Evolutionary conservation across 1,140 invertebrate genomes (phyloP).

Genomic region (Tetranychus urticae): DNA sequence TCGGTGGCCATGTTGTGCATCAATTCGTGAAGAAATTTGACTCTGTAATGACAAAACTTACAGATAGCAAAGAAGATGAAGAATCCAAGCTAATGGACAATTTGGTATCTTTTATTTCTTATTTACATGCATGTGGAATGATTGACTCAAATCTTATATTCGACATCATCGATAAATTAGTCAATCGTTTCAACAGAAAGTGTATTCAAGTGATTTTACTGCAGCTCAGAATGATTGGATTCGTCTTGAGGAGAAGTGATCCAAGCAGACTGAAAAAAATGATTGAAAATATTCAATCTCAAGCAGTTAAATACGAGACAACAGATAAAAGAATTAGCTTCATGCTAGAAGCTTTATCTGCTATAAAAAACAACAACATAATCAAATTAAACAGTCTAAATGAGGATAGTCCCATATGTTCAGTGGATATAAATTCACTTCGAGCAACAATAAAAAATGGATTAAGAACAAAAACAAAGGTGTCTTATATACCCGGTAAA

Average conservation of each 20-base stretch:
- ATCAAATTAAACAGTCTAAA: background rate
- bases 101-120: constrained; percentile 1
- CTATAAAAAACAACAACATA: constrained; percentile 10
- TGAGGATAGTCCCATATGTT: background rate
- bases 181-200: constrained; percentile 5
- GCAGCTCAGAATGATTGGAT: constrained; percentile 5
- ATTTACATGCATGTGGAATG: constrained; percentile 2
- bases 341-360: constrained; percentile 7
- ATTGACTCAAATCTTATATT: constrained; percentile 5
- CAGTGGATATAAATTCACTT: background rate
- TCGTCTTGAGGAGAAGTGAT: constrained; percentile 6
- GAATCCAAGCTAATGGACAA: constrained; percentile 8
- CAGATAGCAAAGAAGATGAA: background rate
- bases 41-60: background rate
- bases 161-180: constrained; percentile 5
- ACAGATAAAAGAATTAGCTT: constrained; percentile 3
- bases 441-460: constrained; percentile 1
- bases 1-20: constrained; percentile 6
- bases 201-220: constrained; percentile 8
- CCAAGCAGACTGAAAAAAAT: constrained; percentile 5
- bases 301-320: background rate
- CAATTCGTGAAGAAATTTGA: constrained; percentile 2
- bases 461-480: constrained; percentile 1
- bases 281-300: constrained; percentile 4
- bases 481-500: constrained; percentile 1